phyloP scores from a whole-genome alignment of 2,797 vertebrate species.

The Lophius americanus region DNA sequence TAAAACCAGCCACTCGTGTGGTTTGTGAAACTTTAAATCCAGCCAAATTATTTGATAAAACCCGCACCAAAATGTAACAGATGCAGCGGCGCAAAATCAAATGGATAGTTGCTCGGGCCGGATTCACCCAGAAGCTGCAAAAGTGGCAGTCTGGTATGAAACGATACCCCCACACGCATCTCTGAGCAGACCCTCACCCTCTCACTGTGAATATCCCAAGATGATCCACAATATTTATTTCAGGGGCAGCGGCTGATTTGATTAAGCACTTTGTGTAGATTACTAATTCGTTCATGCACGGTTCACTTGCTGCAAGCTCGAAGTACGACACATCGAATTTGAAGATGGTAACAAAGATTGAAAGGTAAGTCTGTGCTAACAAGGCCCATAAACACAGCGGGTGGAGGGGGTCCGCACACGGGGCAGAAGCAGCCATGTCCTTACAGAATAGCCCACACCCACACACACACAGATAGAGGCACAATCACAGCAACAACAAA shows the following conservation, averaged over 20 bases:
- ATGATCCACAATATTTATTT: constrained; percentile 81
- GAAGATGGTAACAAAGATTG: constrained; percentile 92
- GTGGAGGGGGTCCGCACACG: constrained; percentile 78
- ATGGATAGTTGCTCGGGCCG: constrained; percentile 18
- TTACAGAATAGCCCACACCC: constrained; percentile 35
- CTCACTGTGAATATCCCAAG: constrained; percentile 70
- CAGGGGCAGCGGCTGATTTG: constrained; percentile 79
- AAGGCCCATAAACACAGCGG: constrained; percentile 84
- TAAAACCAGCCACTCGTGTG: not conserved
- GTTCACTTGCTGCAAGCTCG: constrained; percentile 93
- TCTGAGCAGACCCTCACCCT: constrained; percentile 60
- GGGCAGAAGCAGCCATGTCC: constrained; percentile 81
- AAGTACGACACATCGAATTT: constrained; percentile 94
- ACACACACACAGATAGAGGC: constrained; percentile 17
- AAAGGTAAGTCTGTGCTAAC: constrained; percentile 92
- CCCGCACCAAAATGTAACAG: constrained; percentile 2
- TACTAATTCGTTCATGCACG: constrained; percentile 84
- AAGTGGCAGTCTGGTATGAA: constrained; percentile 55
- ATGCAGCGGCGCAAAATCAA: constrained; percentile 12
- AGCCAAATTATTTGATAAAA: not conserved
- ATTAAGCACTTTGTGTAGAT: constrained; percentile 85
- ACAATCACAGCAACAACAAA: constrained; percentile 6
- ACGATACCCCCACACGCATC: constrained; percentile 52
- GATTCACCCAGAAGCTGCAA: constrained; percentile 19
- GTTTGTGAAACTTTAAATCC: constrained; percentile 1